A percentile compares a stretch with the other conserved stretches of the same genome.
Conservation (phyloP, 2,113 vertebrate species). For the Dipodomys stephensi region DNA sequence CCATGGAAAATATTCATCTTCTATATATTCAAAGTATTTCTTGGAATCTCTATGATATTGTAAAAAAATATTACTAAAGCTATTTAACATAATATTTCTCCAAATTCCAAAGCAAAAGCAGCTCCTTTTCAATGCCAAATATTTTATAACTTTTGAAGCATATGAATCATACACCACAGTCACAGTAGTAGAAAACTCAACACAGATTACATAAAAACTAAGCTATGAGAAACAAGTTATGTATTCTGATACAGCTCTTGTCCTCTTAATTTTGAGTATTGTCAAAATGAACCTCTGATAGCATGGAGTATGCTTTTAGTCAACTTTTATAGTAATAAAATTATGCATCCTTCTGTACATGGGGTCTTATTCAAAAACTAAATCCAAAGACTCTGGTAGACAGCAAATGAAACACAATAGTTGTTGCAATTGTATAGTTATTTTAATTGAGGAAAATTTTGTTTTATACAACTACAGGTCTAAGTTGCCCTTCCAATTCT, state of each 20-base stretch:
- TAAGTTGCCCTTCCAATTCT: background rate
- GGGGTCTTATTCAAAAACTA: background rate
- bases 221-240: background rate
- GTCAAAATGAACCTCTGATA: background rate
- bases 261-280: background rate
- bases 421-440: background rate
- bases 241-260: background rate
- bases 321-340: background rate
- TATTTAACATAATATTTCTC: background rate
- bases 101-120: slow-evolving; percentile 17
- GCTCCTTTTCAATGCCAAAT: background rate
- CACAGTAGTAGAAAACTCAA: background rate
- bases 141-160: background rate
- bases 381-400: background rate
- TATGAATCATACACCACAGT: background rate
- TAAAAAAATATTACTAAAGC: background rate
- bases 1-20: background rate
- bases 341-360: background rate
- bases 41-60: background rate
- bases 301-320: background rate
- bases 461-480: background rate
- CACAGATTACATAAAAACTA: background rate
- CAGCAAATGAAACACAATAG: background rate
- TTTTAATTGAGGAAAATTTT: background rate
- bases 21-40: background rate